Percentiles rank a stretch among this genome's conserved stretches.
phyloP scores from a whole-genome alignment of 2,113 vertebrate species.

The Holacanthus passer region DNA sequence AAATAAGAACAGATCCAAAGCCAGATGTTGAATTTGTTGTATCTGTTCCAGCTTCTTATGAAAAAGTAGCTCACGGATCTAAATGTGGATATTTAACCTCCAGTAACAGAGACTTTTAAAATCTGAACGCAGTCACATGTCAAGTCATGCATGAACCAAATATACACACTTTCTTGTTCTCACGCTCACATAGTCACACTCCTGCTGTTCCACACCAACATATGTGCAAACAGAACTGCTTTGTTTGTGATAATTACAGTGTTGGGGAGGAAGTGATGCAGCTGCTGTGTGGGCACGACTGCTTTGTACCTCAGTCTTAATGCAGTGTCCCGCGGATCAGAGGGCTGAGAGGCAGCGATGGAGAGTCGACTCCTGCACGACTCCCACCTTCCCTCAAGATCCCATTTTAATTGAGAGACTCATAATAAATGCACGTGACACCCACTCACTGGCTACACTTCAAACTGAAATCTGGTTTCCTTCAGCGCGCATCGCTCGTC shows the following conservation, averaged over 20 bases:
- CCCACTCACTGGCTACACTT: constrained; percentile 18
- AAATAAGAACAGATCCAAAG: constrained; percentile 38
- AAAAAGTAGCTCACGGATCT: constrained; percentile 6
- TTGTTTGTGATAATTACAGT: constrained; percentile 72
- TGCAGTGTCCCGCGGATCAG: constrained; percentile 33
- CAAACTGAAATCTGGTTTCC: constrained; percentile 4
- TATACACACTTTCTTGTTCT: not conserved
- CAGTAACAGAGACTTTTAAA: constrained; percentile 5
- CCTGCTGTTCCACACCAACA: constrained; percentile 35
- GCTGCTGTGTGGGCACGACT: constrained; percentile 59
- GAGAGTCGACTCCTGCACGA: constrained; percentile 22
- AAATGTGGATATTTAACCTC: constrained; percentile 22
- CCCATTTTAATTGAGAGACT: constrained; percentile 22
- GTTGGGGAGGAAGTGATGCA: constrained; percentile 40
- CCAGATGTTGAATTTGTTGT: constrained; percentile 57
- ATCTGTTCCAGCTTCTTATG: constrained; percentile 19
- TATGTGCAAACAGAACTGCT: constrained; percentile 26
- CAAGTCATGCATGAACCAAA: not conserved
- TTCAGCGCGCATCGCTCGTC: not conserved
- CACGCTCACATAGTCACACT: constrained; percentile 16
- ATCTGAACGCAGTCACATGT: not conserved
- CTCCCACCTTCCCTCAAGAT: constrained; percentile 13
- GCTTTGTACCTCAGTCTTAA: constrained; percentile 49
- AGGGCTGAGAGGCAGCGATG: constrained; percentile 29
- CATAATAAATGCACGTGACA: not conserved